Base-by-base conservation (phyloP, 2,888 invertebrate genomes). In the Ceriagrion tenellum region DNA sequence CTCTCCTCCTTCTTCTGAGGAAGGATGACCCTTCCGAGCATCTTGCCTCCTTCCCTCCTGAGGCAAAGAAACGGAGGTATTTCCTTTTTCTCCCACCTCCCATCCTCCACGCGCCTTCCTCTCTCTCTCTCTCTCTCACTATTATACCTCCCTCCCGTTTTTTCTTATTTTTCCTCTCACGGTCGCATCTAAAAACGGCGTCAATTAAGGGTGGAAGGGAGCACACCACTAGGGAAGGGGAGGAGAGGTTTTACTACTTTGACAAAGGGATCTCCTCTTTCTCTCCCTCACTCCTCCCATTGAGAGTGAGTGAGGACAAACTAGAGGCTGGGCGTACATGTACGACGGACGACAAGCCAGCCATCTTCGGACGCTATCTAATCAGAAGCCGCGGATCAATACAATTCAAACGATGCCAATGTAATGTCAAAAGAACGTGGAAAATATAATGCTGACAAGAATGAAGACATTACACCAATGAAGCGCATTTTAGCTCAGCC, bases 241-340 rank as follows among this genome's bases (percentile, higher is more conserved):
- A 18, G 81, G 81, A 69, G 93, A 63, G 63, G 91, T 91, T 93
- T 93, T 93, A 93, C 93, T 69, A 93, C 93, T 69, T 69, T 26
- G 93, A 90, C 89, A 95, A 93, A 95, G 95, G 93, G 95, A 81
- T 81, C 81, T 81, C 35, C 35, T 26, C 47, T 47, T 47, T 47
- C 47, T 81, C 81, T 81, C 81, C n/a, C 81, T 35, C 59, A 91
- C 23, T 56, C 40, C 63, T 90, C 74, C 90, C 90, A 55, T 91
- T 30, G 95, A 88, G 95, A 89, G 89, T 95, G 81, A 95, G 88
- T 90, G 91, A 91, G 88, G 69, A 95, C 23, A 95, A 63, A 95
- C 4, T 88, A 26, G 95, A 96, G 95, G 95, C 63, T 35, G 74
- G 55, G 95, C 23, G 81, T 81, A 3, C 30, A 81, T 81, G 81